Conservation (phyloP, 2,888 invertebrate genomes). For the Trachelus iudaicus region DNA sequence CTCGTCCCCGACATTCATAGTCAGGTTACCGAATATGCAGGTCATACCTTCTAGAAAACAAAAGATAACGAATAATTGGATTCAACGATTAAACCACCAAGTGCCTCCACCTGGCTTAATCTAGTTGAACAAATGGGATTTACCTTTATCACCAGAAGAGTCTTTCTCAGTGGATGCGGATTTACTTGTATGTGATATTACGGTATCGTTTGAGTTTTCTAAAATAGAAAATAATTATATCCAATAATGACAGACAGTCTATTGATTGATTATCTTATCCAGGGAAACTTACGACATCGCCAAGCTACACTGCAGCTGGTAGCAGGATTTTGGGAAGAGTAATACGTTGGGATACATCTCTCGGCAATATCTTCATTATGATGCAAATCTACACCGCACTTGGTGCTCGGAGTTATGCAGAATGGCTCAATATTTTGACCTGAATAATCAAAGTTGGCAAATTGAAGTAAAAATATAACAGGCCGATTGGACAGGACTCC, state of each 20-base stretch:
- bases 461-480: neutral
- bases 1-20: constrained; percentile 45
- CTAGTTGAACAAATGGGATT: neutral
- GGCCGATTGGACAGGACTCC: no score
- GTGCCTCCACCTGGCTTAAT: neutral
- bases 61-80: neutral
- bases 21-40: constrained; percentile 46
- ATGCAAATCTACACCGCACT: constrained; percentile 37
- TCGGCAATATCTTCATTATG: constrained; percentile 19
- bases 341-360: constrained; percentile 47
- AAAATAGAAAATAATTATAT: constrained; percentile 11
- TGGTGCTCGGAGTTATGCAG: constrained; percentile 31
- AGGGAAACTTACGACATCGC: constrained; percentile 53
- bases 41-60: constrained; percentile 19
- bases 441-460: constrained; percentile 15
- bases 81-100: no score
- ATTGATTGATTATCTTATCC: neutral
- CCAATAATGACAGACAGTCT: neutral
- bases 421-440: constrained; percentile 48
- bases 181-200: neutral
- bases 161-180: neutral
- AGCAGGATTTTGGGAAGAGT: constrained; percentile 27
- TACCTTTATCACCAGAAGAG: neutral
- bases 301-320: constrained; percentile 31
- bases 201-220: constrained; percentile 39